Conservation (phyloP, 2,113 vertebrate genomes). For the Syngnathus scovelli region DNA sequence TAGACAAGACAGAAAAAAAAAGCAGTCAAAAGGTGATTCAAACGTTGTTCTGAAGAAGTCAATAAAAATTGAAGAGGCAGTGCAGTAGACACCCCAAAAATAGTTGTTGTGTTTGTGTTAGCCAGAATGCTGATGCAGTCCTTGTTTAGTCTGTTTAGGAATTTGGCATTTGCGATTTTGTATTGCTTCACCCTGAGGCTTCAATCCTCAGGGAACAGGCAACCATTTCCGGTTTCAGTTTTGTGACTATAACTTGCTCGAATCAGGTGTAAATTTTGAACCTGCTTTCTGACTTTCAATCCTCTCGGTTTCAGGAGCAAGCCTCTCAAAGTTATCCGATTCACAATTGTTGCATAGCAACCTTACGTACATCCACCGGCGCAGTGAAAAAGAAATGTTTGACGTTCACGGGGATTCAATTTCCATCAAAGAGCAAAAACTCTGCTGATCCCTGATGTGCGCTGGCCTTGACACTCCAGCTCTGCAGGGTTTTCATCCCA, state of each 20-base stretch:
- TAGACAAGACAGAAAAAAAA: conserved; percentile 19
- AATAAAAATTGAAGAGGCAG: conserved; percentile 21
- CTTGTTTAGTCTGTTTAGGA: too few species aligned
- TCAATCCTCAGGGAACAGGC: background rate
- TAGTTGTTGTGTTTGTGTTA: conserved; percentile 3
- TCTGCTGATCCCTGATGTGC: conserved; percentile 8
- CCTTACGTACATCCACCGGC: conserved; percentile 15
- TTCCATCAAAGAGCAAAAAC: conserved; percentile 25
- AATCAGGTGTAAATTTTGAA: background rate
- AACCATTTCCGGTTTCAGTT: background rate
- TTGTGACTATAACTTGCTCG: background rate
- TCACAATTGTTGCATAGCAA: conserved; percentile 26
- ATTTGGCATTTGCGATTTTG: too few species aligned
- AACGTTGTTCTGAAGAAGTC: conserved; percentile 31
- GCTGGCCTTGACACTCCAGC: conserved; percentile 32
- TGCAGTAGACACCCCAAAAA: conserved; percentile 24
- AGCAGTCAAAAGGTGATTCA: conserved; percentile 9
- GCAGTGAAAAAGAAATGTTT: conserved; percentile 14
- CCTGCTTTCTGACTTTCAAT: background rate
- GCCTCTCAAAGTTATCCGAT: conserved; percentile 6
- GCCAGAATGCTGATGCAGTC: background rate
- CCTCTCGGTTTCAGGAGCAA: conserved; percentile 9
- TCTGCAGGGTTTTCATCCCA: conserved; percentile 30
- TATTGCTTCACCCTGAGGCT: background rate
- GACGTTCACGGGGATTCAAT: conserved; percentile 15